A percentile compares a stretch with the other conserved stretches of the same genome.
Evolutionary conservation across 2,797 vertebrate genomes (phyloP).

Genomic region (Brachymystax lenok): DNA sequence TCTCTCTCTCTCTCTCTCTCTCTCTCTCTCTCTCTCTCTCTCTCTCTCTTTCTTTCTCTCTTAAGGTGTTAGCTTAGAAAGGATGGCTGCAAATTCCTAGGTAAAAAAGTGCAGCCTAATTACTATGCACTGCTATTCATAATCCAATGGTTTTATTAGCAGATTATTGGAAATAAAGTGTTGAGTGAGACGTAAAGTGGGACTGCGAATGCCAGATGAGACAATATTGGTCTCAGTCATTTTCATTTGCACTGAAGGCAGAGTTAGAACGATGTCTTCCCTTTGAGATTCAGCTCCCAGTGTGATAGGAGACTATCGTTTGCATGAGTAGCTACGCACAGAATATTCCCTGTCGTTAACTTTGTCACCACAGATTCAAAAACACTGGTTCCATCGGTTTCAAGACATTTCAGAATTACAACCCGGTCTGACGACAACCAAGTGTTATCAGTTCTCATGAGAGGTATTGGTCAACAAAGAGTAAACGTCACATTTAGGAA

Average conservation of each 20-base stretch:
- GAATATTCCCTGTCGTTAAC: background rate
- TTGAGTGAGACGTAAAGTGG: conserved; percentile 69
- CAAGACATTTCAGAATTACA: background rate
- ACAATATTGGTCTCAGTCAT: conserved; percentile 63
- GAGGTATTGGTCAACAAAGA: background rate
- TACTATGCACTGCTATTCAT: conserved; percentile 70
- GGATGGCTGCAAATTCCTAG: conserved; percentile 65
- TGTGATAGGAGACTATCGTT: background rate
- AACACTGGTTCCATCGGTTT: background rate
- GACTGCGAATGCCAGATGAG: conserved; percentile 69
- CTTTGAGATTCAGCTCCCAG: background rate
- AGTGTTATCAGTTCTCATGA: background rate
- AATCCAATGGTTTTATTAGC: conserved; percentile 79
- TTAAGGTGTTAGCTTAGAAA: no score
- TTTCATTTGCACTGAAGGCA: conserved; percentile 25
- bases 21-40: no score
- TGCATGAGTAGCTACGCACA: background rate
- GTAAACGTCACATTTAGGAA: no score
- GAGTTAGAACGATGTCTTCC: background rate
- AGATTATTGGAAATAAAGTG: conserved; percentile 78
- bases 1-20: background rate
- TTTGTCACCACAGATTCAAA: background rate
- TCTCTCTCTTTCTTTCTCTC: no score
- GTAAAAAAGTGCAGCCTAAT: conserved; percentile 61
- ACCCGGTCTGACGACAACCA: background rate